Percentiles rank a stretch among this genome's conserved stretches.
Conservation (phyloP, 2,797 vertebrate species). For the Yasuhikotakia modesta region DNA sequence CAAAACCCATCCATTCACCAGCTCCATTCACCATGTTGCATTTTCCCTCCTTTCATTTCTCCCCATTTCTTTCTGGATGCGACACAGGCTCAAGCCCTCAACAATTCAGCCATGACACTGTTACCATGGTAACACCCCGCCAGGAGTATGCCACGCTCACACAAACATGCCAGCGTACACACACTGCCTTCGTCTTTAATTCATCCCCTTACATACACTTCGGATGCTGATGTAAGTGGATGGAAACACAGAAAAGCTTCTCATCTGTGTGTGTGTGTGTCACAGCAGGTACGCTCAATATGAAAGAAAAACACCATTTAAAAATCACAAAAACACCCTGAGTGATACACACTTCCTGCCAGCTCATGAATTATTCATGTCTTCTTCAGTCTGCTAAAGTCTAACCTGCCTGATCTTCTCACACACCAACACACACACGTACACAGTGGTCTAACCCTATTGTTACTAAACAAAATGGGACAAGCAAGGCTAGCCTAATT, state of each 20-base stretch:
- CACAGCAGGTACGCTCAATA: slow-evolving; percentile 24
- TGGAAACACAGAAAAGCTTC: slow-evolving; percentile 64
- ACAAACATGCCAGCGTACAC: not conserved
- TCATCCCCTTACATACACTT: slow-evolving; percentile 31
- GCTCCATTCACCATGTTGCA: not conserved
- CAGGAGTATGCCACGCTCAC: slow-evolving; percentile 54
- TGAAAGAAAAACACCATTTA: slow-evolving; percentile 8
- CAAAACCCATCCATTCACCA: not conserved
- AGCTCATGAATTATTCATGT: slow-evolving; percentile 34
- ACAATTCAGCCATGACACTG: slow-evolving; percentile 63
- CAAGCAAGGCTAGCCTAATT: too few species aligned
- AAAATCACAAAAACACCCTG: slow-evolving; percentile 42
- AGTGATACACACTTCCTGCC: slow-evolving; percentile 52
- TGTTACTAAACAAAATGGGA: not conserved
- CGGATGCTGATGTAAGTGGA: slow-evolving; percentile 70
- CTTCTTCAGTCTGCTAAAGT: not conserved
- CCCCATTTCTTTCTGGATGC: not conserved
- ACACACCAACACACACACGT: slow-evolving; percentile 14
- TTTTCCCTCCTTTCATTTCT: not conserved
- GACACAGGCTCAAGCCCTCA: slow-evolving; percentile 31
- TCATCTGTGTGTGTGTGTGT: slow-evolving; percentile 14
- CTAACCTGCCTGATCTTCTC: slow-evolving; percentile 28
- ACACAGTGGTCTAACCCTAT: slow-evolving; percentile 7
- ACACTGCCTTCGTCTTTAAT: slow-evolving; percentile 5
- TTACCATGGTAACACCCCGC: slow-evolving; percentile 71